Percentiles rank a stretch among this genome's conserved stretches.
These are phyloP conservation scores for Gila robusta DNA, from an alignment of 2,797 vertebrate genomes.

Conservation along the genomic window DNA sequence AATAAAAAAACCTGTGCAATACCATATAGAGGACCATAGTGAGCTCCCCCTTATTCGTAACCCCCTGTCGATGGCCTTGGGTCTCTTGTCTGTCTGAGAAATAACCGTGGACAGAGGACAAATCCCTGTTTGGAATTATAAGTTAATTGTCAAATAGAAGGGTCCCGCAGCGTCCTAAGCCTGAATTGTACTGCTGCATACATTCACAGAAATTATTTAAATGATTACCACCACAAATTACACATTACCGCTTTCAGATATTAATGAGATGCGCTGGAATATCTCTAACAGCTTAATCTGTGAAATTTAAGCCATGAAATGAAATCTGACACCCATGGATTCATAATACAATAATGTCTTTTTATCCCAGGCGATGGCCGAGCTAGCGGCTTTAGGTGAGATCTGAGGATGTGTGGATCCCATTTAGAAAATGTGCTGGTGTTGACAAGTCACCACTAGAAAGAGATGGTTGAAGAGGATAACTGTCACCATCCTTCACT, in stretches of 20 bases:
- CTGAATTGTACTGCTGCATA: conserved; percentile 51
- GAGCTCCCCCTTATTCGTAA: neutral
- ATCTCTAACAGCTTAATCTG: conserved; percentile 77
- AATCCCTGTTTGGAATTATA: conserved; percentile 45
- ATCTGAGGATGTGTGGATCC: conserved; percentile 46
- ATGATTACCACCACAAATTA: conserved; percentile 75
- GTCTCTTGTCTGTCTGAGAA: conserved; percentile 34
- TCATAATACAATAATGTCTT: conserved; percentile 83
- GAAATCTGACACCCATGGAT: conserved; percentile 80
- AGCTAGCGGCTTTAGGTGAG: conserved; percentile 73
- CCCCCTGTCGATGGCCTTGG: neutral
- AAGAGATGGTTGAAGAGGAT: conserved; percentile 37
- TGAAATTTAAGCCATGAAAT: conserved; percentile 82
- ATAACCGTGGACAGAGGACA: conserved; percentile 38
- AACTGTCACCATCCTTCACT: conserved; percentile 27
- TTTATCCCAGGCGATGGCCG: conserved; percentile 80
- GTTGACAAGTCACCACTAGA: conserved; percentile 28
- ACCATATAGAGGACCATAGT: neutral
- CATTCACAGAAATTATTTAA: conserved; percentile 69
- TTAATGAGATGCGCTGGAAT: conserved; percentile 82
- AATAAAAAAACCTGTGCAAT: neutral
- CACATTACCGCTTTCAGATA: conserved; percentile 79
- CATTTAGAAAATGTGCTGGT: conserved; percentile 17
- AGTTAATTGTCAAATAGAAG: conserved; percentile 52
- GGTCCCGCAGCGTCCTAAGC: conserved; percentile 41